phyloP scores from a whole-genome alignment of 2,797 vertebrate species.

The Sebastes hubbsi region DNA sequence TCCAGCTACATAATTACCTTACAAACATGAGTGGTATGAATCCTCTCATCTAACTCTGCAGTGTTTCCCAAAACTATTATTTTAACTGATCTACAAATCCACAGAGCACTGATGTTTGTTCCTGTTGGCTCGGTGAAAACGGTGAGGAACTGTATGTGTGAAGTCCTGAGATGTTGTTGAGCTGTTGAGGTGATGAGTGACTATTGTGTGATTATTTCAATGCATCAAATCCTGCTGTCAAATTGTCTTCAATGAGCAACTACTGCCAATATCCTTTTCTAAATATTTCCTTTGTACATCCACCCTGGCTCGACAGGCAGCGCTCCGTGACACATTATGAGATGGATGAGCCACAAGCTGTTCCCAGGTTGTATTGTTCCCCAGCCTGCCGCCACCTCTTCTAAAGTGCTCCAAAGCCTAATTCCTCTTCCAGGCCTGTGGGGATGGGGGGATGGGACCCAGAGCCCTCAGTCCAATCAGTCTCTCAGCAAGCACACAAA shows the following conservation, averaged over 20 bases:
- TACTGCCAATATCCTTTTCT: constrained; percentile 35
- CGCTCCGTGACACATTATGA: constrained; percentile 61
- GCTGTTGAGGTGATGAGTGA: constrained; percentile 3
- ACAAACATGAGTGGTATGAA: not conserved
- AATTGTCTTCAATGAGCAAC: constrained; percentile 36
- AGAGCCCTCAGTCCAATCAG: constrained; percentile 71
- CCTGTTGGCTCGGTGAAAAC: not conserved
- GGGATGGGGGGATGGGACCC: constrained; percentile 60
- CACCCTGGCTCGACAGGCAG: constrained; percentile 34
- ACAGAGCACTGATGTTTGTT: not conserved
- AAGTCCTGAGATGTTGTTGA: not conserved
- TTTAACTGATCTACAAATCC: not conserved
- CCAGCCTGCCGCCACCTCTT: constrained; percentile 66
- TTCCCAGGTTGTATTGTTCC: constrained; percentile 76
- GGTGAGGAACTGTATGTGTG: not conserved
- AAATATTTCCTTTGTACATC: constrained; percentile 60
- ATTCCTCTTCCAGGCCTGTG: constrained; percentile 70
- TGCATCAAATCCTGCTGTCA: constrained; percentile 11
- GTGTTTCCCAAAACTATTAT: not conserved
- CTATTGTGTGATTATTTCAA: not conserved
- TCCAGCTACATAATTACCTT: not conserved
- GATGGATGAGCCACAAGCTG: constrained; percentile 73
- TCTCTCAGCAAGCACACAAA: constrained; percentile 77
- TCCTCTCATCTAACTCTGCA: not conserved
- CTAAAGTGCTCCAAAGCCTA: constrained; percentile 70